A percentile compares a stretch with the other conserved stretches of the same genome.
These are phyloP conservation scores for Tipula helvola DNA, from an alignment of 2,888 invertebrate genomes.

Conservation along the genomic window DNA sequence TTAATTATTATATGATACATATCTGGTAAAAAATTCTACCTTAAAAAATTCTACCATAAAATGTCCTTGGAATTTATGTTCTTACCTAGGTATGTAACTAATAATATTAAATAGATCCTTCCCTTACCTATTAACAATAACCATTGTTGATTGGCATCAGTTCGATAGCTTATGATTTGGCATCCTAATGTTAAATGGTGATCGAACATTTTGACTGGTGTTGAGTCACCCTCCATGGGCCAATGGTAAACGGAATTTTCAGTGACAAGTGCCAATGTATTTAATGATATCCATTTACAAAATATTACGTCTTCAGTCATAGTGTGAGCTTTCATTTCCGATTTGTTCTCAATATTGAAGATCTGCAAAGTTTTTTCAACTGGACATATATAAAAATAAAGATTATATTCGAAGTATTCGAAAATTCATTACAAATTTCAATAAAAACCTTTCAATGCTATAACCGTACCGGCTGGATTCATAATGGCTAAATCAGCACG, in stretches of 20 bases:
- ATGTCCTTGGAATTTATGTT: too few relatives aligned
- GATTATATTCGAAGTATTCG: background rate
- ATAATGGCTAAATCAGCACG: slow-evolving; percentile 98
- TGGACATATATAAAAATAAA: slow-evolving; percentile 31
- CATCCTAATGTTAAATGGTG: slow-evolving; percentile 89
- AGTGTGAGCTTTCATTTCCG: slow-evolving; percentile 96
- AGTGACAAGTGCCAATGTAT: slow-evolving; percentile 91
- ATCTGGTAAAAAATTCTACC: too few relatives aligned
- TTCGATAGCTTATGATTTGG: slow-evolving; percentile 98
- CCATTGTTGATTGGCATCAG: slow-evolving; percentile 96
- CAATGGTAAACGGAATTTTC: slow-evolving; percentile 94
- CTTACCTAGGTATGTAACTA: too few relatives aligned
- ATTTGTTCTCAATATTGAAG: slow-evolving; percentile 99
- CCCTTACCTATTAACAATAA: slow-evolving; percentile 72
- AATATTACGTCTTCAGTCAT: slow-evolving; percentile 95
- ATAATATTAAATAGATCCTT: too few relatives aligned
- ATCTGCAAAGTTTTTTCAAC: slow-evolving; percentile 96
- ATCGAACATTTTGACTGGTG: slow-evolving; percentile 95
- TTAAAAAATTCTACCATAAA: too few relatives aligned
- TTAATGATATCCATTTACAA: slow-evolving; percentile 98
- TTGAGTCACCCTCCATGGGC: slow-evolving; percentile 97
- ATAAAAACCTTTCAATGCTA: slow-evolving; percentile 84
- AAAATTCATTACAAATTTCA: background rate
- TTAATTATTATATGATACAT: too few relatives aligned
- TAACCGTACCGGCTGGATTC: slow-evolving; percentile 99